A percentile compares a stretch with the other conserved stretches of the same genome.
Conservation (phyloP, 2,797 vertebrate genomes). For the Bradypus variegatus region DNA sequence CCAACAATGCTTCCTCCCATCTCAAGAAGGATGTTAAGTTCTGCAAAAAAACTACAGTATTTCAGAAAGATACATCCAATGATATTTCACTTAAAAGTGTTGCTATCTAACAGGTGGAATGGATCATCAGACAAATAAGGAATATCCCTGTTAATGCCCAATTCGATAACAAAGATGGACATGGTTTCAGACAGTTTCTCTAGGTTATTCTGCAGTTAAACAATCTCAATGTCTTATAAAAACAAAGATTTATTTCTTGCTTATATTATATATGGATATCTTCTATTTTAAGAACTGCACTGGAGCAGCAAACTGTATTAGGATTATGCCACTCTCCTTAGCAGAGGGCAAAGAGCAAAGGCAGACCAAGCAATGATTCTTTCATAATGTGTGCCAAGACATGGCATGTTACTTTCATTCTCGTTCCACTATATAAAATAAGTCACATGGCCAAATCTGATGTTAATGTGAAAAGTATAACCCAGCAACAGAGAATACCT, state of each 20-base stretch:
- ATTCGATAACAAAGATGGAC: background rate
- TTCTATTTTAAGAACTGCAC: background rate
- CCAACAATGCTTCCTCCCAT: constrained; percentile 1
- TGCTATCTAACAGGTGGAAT: background rate
- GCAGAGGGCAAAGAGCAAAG: background rate
- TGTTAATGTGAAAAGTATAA: background rate
- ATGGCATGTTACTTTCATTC: background rate
- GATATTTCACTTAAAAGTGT: background rate
- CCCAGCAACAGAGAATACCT: background rate
- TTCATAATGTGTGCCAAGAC: background rate
- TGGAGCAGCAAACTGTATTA: background rate
- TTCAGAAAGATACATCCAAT: background rate
- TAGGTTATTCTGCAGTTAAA: background rate
- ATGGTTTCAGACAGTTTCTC: background rate
- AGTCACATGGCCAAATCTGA: background rate
- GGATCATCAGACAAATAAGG: background rate
- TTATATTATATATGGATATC: background rate
- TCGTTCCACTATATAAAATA: background rate
- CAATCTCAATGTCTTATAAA: background rate
- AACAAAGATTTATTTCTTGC: background rate
- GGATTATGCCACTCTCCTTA: background rate
- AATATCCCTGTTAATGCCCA: background rate
- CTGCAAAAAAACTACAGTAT: background rate
- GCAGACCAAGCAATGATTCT: background rate
- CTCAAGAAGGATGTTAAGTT: background rate